phyloP scores from a whole-genome alignment of 2,888 invertebrate genomes.

The Hydrotaea cyrtoneurina region DNA sequence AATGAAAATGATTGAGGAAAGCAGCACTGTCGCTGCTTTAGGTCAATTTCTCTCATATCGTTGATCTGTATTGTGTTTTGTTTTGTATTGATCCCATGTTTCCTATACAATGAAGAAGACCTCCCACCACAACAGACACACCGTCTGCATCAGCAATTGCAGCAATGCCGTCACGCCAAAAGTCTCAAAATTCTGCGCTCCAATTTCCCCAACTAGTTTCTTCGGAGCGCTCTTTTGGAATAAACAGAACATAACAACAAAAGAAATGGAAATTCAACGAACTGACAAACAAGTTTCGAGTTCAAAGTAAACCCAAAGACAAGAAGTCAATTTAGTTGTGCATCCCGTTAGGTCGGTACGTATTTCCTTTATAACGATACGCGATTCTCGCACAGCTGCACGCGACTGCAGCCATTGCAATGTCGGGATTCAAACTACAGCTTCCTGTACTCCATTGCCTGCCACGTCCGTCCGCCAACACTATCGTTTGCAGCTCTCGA shows the following conservation, averaged over 20 bases:
- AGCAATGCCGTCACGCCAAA: background rate
- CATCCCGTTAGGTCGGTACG: constrained; percentile 45
- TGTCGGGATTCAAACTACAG: background rate
- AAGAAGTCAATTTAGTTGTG: constrained; percentile 59
- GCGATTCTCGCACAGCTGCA: background rate
- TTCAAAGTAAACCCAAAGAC: constrained; percentile 45
- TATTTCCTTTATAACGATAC: background rate
- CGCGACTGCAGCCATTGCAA: background rate
- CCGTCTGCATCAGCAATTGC: too few species aligned
- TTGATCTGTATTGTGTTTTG: too few species aligned
- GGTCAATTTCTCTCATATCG: too few species aligned
- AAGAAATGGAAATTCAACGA: constrained; percentile 57
- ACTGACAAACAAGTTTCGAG: constrained; percentile 61
- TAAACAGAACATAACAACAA: background rate
- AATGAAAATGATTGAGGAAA: too few species aligned
- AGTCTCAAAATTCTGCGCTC: background rate
- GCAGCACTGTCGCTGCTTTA: too few species aligned
- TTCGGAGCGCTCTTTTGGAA: background rate
- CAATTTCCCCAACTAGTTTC: background rate
- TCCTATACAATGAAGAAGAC: too few species aligned
- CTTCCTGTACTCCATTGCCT: background rate
- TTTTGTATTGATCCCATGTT: too few species aligned
- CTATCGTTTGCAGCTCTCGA: constrained; percentile 29
- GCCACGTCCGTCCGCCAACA: background rate
- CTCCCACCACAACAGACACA: too few species aligned